These are phyloP conservation scores for Chrysomallon squamiferum DNA, from an alignment of 1,140 invertebrate genomes.

Conservation along the genomic window DNA sequence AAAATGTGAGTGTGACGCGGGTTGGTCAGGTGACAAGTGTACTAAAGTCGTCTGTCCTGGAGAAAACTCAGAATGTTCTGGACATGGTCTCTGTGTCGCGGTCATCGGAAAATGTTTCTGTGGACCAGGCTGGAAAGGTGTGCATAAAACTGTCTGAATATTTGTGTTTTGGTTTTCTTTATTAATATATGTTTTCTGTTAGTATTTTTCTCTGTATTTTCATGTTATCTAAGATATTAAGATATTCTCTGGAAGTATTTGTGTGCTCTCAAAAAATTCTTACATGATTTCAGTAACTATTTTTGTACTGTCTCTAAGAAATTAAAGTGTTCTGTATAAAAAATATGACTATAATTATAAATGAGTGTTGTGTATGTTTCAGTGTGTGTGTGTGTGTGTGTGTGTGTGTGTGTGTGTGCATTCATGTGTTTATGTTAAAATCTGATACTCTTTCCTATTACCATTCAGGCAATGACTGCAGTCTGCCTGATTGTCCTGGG, in stretches of 20 bases:
- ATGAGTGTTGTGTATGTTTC: no score
- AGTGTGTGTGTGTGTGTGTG: no score
- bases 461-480: no score
- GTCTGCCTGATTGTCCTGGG: slow-evolving; percentile 51
- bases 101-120: slow-evolving; percentile 41
- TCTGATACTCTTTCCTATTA: no score
- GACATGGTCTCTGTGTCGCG: slow-evolving; percentile 46
- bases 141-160: background rate
- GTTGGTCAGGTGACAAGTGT: slow-evolving; percentile 43
- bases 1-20: slow-evolving; percentile 34
- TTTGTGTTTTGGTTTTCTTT: background rate
- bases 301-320: no score
- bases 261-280: no score
- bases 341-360: no score
- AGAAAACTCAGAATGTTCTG: slow-evolving; percentile 33
- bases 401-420: no score
- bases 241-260: no score
- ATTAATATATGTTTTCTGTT: background rate
- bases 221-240: slow-evolving; percentile 35
- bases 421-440: no score
- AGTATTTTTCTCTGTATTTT: slow-evolving; percentile 23
- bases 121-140: slow-evolving; percentile 49
- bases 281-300: no score
- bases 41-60: slow-evolving; percentile 40
- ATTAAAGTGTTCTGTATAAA: no score